Base-by-base conservation (phyloP, 2,888 invertebrate species). In the Cephus sareptanus region DNA sequence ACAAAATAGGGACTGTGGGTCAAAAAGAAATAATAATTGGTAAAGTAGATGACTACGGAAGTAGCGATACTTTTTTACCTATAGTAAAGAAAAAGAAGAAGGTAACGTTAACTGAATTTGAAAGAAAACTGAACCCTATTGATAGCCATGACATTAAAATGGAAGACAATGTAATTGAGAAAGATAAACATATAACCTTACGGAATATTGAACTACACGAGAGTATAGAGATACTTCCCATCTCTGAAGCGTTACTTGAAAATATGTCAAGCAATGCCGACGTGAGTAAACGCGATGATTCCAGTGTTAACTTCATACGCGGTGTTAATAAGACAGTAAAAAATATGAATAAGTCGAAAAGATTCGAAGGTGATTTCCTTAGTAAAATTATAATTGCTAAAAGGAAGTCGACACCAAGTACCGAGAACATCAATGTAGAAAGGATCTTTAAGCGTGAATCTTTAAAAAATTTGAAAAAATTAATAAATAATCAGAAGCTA, bases 381-480 rank as follows among this genome's bases (percentile, higher is more conserved):
- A 40, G n/a, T 68, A n/a, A 73, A 68, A 13, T 37, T 15, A 40
- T 40, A 40, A 9, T 15, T 40, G 23, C 23, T 40, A 73, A 37
- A 73, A 75, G 12, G 31, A 75, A 76, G 34, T 31, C 40, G 34
- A 75, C 35, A 23, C 40, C 79, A 30, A 79, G 79, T 74, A 83
- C 82, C 11, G 82, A 85, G 73, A 85, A 85, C 71, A 81, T 81
- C 9, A 81, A 81, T 40, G 84, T 86, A 76, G 85, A 83, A 79
- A 83, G 82, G 74, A 77, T 86, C 34, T 85, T 87, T 33, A 86
- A 87, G 77, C 82, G 82, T 1, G 85, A 88, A 74, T 87, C 86
- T 0, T 79, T 85, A 79, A 85, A 83, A 69, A 84, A 84, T 77
- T 76, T 71, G 12, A 73, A 73, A 73, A 33, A 69, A 76, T 23